These are phyloP conservation scores for Crypturellus tataupa DNA, from an alignment of 2,797 vertebrate species.

Conservation along the genomic window DNA sequence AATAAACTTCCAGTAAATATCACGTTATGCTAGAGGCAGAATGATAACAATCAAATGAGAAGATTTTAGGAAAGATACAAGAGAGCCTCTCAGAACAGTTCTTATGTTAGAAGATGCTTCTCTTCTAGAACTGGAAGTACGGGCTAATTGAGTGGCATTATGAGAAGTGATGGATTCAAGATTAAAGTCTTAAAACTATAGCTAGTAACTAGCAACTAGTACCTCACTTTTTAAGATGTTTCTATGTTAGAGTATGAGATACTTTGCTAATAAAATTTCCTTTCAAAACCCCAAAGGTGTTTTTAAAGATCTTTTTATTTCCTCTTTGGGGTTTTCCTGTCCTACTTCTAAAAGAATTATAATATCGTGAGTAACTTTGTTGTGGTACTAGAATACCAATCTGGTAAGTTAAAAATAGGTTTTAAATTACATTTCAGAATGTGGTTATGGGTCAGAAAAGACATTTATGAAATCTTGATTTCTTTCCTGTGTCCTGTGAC, in stretches of 20 bases:
- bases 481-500: not conserved
- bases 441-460: not conserved
- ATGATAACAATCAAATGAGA: not conserved
- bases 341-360: not conserved
- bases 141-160: not conserved
- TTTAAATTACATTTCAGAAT: slow-evolving; percentile 9
- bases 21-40: not conserved
- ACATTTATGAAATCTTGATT: not conserved
- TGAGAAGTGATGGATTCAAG: not conserved
- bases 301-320: not conserved
- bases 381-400: not conserved
- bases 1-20: not conserved
- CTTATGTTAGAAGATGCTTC: not conserved
- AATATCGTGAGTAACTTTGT: not conserved
- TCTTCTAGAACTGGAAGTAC: not conserved
- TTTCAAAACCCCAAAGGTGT: not conserved
- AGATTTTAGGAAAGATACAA: not conserved
- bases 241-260: not conserved
- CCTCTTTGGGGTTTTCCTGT: not conserved
- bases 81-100: not conserved
- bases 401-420: not conserved
- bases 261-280: not conserved
- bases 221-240: not conserved
- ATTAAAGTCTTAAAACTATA: not conserved
- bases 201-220: not conserved